A percentile compares a stretch with the other conserved stretches of the same genome.
Conservation (phyloP, 2,888 invertebrate genomes). For the Drosophila pseudotakahashii region DNA sequence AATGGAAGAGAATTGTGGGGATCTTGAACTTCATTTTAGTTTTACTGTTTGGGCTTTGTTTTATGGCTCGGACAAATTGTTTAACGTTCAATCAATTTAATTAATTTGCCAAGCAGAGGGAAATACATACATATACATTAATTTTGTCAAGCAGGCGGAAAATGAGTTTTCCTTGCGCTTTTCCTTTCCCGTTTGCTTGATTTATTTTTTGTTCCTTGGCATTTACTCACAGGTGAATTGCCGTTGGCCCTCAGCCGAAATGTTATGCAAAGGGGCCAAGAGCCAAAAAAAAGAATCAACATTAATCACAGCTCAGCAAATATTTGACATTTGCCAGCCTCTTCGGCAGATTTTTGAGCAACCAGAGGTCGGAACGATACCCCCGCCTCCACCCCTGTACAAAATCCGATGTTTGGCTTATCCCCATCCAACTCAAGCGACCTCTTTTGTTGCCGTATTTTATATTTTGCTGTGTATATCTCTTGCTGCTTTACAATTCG, state of each 20-base stretch:
- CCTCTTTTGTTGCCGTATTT: constrained; percentile 24
- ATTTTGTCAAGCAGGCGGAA: constrained; percentile 43
- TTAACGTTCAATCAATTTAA: constrained; percentile 73
- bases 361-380: neutral
- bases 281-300: constrained; percentile 65
- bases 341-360: constrained; percentile 30
- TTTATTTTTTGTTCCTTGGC: constrained; percentile 21
- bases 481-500: constrained; percentile 18
- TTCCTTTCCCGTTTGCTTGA: constrained; percentile 11
- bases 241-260: constrained; percentile 41
- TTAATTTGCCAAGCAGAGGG: constrained; percentile 57
- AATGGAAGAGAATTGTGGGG: constrained; percentile 19
- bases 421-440: constrained; percentile 27
- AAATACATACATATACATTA: constrained; percentile 15
- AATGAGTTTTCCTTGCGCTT: constrained; percentile 36
- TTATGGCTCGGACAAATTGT: constrained; percentile 58
- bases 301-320: constrained; percentile 81
- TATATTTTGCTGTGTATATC: constrained; percentile 12
- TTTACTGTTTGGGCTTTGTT: constrained; percentile 46
- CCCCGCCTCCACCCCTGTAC: neutral
- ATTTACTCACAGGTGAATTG: constrained; percentile 66
- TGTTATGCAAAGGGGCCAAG: constrained; percentile 54
- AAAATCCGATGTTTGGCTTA: constrained; percentile 26
- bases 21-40: constrained; percentile 4
- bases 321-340: constrained; percentile 74